Base-by-base conservation (phyloP, 2,797 vertebrate genomes). In the Myripristis jacobus region DNA sequence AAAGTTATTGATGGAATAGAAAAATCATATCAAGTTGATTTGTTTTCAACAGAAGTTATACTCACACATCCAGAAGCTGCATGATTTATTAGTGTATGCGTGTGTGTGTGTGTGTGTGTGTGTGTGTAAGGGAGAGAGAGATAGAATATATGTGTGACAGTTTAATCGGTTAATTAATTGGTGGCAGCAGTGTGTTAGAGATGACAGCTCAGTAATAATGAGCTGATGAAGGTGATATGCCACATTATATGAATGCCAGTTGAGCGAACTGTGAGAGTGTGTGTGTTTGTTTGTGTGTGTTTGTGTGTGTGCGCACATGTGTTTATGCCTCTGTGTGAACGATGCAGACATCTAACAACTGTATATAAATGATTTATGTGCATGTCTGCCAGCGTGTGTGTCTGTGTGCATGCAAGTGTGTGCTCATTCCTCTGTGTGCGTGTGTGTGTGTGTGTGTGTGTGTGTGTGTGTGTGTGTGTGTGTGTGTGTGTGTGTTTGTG, bases 81-180 rank as follows among this genome's bases (percentile, higher is more conserved):
- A 22, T 50, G 47, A 50, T 21, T 38, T 38, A 38, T 53, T 24
- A 15, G 12, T 8, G 16, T 34, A 6, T 55, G 25, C 29, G 38
- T 22, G 12, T 41, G 10, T 72, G 19, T 1, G 34, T 54, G n/a
- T 58, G 43, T 41, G 62, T 38, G 52, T 56, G 38, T 44, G n/a
- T 64, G 38, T 63, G 50, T 25, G 22, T 25, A 22, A 6, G 46
- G 13, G 19, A 22, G 31, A 50, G 25, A 13, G 34, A 36, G 34
- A 48, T 21, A 21, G 6, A 66, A 22, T 50, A 12, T 12, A 13
- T 51, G 50, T 75, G 59, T 38, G 67, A 53, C 56, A 57, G 34
- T 77, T 59, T 62, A 85, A 83, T 87, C 64, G 75, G 79, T 79
- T 65, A 50, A 87, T 86, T 72, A 77, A 88, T 82, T 82, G 47